Percentiles rank a stretch among this genome's conserved stretches.
Conservation (phyloP, 2,113 vertebrate genomes). For the Notarius quadriscutis region DNA sequence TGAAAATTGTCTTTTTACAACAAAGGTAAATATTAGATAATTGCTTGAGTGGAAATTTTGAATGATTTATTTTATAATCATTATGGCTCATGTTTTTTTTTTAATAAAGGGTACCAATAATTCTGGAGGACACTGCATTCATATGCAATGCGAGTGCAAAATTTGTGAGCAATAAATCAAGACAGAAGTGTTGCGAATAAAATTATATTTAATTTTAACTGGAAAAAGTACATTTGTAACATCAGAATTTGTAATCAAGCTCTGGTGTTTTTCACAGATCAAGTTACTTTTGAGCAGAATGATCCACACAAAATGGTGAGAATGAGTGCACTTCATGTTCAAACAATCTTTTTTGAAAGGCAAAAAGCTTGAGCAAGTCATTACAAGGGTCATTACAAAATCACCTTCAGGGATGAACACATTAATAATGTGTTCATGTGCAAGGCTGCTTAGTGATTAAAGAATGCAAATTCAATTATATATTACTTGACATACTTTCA, state of each 20-base stretch:
- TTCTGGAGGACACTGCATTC: neutral
- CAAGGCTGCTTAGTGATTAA: constrained; percentile 24
- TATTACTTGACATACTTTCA: neutral
- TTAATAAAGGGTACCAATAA: neutral
- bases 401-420: constrained; percentile 29
- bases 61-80: neutral
- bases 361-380: constrained; percentile 16
- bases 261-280: constrained; percentile 42
- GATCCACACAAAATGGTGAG: constrained; percentile 26
- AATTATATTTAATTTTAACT: constrained; percentile 55
- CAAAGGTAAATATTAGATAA: neutral
- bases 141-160: neutral
- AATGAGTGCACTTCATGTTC: constrained; percentile 31
- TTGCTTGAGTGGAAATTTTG: neutral
- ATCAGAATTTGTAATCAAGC: constrained; percentile 31
- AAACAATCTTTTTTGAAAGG: constrained; percentile 22
- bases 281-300: constrained; percentile 29
- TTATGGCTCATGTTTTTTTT: neutral
- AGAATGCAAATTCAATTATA: neutral
- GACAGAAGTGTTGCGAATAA: constrained; percentile 38
- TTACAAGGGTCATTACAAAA: constrained; percentile 21
- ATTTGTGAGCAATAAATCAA: constrained; percentile 6
- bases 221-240: constrained; percentile 48
- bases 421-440: neutral
- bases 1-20: neutral